Evolutionary conservation across 2,113 vertebrate genomes (phyloP), one percentile per base, ranked within the genome.

Genomic region (Myxocyprinus asiaticus): DNA sequence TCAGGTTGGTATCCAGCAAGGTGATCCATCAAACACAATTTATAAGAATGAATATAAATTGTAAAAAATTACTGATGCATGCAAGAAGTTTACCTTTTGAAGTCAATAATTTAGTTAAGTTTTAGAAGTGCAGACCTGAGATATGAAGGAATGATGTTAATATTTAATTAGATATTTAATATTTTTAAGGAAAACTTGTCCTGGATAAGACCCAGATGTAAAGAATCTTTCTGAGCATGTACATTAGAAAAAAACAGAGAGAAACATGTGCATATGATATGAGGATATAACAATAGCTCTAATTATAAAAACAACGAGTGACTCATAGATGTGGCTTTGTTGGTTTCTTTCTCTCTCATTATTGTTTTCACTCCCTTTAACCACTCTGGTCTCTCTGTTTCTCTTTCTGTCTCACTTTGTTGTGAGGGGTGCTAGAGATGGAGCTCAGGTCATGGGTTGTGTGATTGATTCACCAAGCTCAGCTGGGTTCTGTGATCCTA

Each of bases 1-100:
- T 99, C 56, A 99, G 98, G 70, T 82, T 99, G 82, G 97, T 98
- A 62, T 99, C 97, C 50, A 99, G 96, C 92, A 99, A 99, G 95
- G 97, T 99, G 42, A 93, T 17, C 11, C 43, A 56, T 15, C 14
- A 15, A 7, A 10, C 1, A 47, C 43, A 67, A 1, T 59, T n/a
- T 58, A 14, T 44, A 9, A 67, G n/a, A 17, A 15, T 48, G 5
- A 11, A 11, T 67, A 7, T 50, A 17, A n/a, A 56, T 56, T 5
- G 6, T 56, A 56, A 56, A 56, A 12, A 56, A n/a, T n/a, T n/a
- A n/a, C n/a, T 15, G 50, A 58, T 15, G 10, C 10, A 55, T 10
- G 10, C 51, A 14, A 67, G 9, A 48, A 14, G 47, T 67, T 67
- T 6, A 50, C 45, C 66, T 67, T 66, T 47, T 66, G 22, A 33